These are phyloP conservation scores for Cheilosia urbana DNA, from an alignment of 2,888 invertebrate species.

Conservation along the genomic window DNA sequence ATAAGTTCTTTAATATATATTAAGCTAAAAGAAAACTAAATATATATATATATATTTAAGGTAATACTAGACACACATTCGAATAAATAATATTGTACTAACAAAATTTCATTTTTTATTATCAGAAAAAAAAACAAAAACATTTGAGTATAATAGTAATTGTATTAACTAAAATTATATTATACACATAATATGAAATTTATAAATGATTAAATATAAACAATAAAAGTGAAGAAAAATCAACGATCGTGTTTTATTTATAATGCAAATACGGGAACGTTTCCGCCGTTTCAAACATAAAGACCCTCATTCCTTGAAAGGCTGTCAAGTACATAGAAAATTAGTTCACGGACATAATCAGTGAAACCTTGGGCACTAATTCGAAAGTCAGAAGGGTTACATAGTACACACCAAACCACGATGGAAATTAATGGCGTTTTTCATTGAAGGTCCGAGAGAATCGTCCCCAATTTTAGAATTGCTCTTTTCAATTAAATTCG, in stretches of 20 bases:
- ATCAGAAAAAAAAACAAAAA: conserved; percentile 56
- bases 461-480: too few relatives aligned
- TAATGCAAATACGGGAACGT: background rate
- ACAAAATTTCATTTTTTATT: conserved; percentile 75
- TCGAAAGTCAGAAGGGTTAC: too few relatives aligned
- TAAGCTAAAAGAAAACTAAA: conserved; percentile 65
- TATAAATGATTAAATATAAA: conserved; percentile 75
- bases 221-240: conserved; percentile 71
- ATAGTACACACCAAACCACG: too few relatives aligned
- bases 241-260: background rate
- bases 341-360: too few relatives aligned
- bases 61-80: conserved; percentile 70
- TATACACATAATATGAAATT: conserved; percentile 75
- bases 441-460: too few relatives aligned
- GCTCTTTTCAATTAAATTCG: too few relatives aligned
- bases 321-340: too few relatives aligned
- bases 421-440: too few relatives aligned
- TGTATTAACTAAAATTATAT: conserved; percentile 75
- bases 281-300: too few relatives aligned
- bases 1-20: conserved; percentile 61
- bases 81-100: conserved; percentile 69
- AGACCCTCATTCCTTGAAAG: too few relatives aligned
- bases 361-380: too few relatives aligned
- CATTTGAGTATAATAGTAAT: conserved; percentile 72
- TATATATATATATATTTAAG: conserved; percentile 61